phyloP scores from a whole-genome alignment of 2,888 invertebrate species.

The Amphimallon solstitiale region DNA sequence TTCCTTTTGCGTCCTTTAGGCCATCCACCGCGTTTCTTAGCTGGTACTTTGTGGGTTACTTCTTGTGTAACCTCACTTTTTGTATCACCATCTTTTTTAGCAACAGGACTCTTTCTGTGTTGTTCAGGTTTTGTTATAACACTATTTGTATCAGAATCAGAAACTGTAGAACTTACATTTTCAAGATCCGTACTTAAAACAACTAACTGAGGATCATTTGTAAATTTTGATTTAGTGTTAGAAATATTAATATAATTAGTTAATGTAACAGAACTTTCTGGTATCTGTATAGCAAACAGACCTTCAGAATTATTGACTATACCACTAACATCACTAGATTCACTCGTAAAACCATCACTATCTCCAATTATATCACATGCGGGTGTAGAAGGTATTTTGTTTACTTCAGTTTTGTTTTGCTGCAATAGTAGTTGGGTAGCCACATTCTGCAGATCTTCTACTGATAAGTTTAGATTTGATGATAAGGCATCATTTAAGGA shows the following conservation, averaged over 20 bases:
- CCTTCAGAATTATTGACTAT: constrained; percentile 44
- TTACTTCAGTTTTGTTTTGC: constrained; percentile 50
- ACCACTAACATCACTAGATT: constrained; percentile 57
- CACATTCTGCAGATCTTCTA: constrained; percentile 63
- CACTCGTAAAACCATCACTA: constrained; percentile 61
- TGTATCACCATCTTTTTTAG: constrained; percentile 1
- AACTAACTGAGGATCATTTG: constrained; percentile 12
- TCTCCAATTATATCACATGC: constrained; percentile 50
- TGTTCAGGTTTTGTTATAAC: constrained; percentile 38
- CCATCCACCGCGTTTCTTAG: constrained; percentile 69
- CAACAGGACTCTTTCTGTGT: neutral
- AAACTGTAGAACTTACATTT: constrained; percentile 46
- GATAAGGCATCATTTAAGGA: constrained; percentile 63
- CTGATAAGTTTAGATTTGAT: constrained; percentile 62
- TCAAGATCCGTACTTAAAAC: constrained; percentile 33
- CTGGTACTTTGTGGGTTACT: constrained; percentile 47
- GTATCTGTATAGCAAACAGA: constrained; percentile 37
- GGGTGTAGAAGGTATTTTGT: constrained; percentile 7
- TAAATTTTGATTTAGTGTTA: constrained; percentile 17
- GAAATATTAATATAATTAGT: constrained; percentile 4
- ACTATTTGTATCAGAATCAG: constrained; percentile 50
- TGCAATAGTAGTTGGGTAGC: constrained; percentile 62
- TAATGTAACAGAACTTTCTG: constrained; percentile 38
- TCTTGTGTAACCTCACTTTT: constrained; percentile 16
- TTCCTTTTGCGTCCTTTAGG: constrained; percentile 71